A percentile compares a stretch with the other conserved stretches of the same genome.
Conservation (phyloP, 2,113 vertebrate genomes). For the Pithys albifrons region DNA sequence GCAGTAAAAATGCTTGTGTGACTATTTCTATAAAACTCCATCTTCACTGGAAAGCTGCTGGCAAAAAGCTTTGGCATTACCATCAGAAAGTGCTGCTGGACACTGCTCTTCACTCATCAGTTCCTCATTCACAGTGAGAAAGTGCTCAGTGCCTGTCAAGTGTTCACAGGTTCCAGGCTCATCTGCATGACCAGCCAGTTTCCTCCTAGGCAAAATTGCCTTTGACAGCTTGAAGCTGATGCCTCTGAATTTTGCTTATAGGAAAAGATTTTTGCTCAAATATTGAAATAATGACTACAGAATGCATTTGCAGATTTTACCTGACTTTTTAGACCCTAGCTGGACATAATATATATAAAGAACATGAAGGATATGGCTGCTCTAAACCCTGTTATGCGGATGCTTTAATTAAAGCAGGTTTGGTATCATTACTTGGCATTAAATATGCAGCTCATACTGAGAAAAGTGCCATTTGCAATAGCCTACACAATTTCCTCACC, state of each 20-base stretch:
- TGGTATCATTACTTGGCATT: not conserved
- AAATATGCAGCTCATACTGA: not conserved
- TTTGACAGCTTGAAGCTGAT: conserved; percentile 43
- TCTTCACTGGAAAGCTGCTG: not conserved
- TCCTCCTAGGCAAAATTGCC: conserved; percentile 21
- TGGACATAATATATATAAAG: not conserved
- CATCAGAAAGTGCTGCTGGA: conserved; percentile 1
- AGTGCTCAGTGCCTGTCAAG: not conserved
- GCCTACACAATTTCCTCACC: conserved; percentile 1
- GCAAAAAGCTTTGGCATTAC: conserved; percentile 9
- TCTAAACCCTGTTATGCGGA: not conserved
- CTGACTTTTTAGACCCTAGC: not conserved
- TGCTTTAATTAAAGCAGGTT: not conserved
- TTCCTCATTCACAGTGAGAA: not conserved
- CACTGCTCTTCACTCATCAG: conserved; percentile 45
- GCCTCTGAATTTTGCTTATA: conserved; percentile 22
- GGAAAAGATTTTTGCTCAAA: not conserved
- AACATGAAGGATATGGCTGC: not conserved
- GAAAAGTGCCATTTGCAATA: conserved; percentile 15
- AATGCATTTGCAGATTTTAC: not conserved
- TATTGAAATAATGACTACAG: not conserved
- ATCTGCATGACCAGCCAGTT: not conserved
- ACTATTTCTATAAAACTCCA: not conserved
- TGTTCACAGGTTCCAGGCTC: not conserved
- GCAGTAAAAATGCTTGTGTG: not conserved